phyloP scores from a whole-genome alignment of 1,140 invertebrate species.

The Eumeta japonica region DNA sequence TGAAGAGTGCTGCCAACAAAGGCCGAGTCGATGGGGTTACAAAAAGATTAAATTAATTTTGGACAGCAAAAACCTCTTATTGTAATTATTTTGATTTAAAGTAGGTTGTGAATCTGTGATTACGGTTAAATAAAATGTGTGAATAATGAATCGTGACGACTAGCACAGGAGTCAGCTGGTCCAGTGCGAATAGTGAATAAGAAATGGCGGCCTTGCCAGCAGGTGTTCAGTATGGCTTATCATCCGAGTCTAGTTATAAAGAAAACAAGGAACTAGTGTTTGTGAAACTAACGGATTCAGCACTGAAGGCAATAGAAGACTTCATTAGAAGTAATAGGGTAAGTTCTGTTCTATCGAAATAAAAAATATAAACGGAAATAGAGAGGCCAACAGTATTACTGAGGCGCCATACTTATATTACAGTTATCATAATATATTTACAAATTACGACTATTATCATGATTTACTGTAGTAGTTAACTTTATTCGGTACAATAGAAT shows the following conservation, averaged over 20 bases:
- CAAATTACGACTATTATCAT: too few species aligned
- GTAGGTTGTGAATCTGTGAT: constrained; percentile 60
- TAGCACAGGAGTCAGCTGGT: constrained; percentile 59
- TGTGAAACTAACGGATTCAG: constrained; percentile 93
- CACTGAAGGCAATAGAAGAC: constrained; percentile 86
- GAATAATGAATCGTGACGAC: constrained; percentile 57
- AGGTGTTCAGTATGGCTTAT: constrained; percentile 93
- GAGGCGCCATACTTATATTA: constrained; percentile 54
- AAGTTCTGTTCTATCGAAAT: constrained; percentile 61
- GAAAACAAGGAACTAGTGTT: constrained; percentile 88
- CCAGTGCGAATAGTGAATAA: constrained; percentile 59
- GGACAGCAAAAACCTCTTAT: constrained; percentile 53
- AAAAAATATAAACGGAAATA: constrained; percentile 38
- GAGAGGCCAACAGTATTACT: constrained; percentile 47
- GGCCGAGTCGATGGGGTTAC: constrained; percentile 58
- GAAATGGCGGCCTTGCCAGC: constrained; percentile 92
- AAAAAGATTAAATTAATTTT: constrained; percentile 56
- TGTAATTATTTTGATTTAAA: constrained; percentile 58
- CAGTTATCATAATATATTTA: constrained; percentile 53
- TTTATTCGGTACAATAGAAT: too few species aligned
- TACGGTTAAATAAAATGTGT: constrained; percentile 56
- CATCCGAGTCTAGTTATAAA: constrained; percentile 81
- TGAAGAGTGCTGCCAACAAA: constrained; percentile 57
- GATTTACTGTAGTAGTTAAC: too few species aligned
- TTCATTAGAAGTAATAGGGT: constrained; percentile 83